Base-by-base conservation (phyloP, 2,888 invertebrate genomes). In the Nyleta sp. region DNA sequence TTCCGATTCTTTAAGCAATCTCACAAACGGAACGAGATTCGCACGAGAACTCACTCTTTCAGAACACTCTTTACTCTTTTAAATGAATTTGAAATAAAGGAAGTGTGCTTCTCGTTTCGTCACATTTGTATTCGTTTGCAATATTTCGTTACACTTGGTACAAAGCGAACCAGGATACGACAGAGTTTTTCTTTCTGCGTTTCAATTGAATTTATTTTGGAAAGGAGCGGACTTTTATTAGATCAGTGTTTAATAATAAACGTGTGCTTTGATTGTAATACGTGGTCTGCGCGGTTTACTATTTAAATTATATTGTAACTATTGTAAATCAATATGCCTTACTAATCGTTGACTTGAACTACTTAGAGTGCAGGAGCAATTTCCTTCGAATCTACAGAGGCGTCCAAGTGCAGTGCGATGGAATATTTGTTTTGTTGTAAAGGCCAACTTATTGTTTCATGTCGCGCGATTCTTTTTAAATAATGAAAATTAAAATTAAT, bases 261-360 rank as follows among this genome's bases (percentile, higher is more conserved):
- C 42, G 10, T 28, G 11, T 42, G n/a, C 11, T 48, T n/a, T 35
- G 18, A 38, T 10, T 40, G n/a, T n/a, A 52, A 64, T 42, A 18
- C 20, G 17, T 55, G 46, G 6, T n/a, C 13, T 33, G 35, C 13
- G 28, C 35, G 20, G 11, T 52, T 59, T 59, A 15, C 35, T 48
- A n/a, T 59, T 68, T 53, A 46, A 74, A 74, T 67, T 52, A 46
- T 33, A 68, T 60, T 60, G 20, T 31, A 62, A 46, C 33, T 62
- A 75, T 68, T 62, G 68, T 44, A 75, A 75, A 75, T 75, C 75
- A 62, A 75, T 75, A 75, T 15, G 71, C 10, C 67, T 65, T 11
- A 42, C 71, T 60, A 72, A 71, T 71, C 71, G 71, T 60, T 67
- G 77, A 77, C 67, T 72, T 60, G 67, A 55, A 77, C 77, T 77